Conservation (phyloP, 2,888 invertebrate genomes). For the Nomada lathburiana region DNA sequence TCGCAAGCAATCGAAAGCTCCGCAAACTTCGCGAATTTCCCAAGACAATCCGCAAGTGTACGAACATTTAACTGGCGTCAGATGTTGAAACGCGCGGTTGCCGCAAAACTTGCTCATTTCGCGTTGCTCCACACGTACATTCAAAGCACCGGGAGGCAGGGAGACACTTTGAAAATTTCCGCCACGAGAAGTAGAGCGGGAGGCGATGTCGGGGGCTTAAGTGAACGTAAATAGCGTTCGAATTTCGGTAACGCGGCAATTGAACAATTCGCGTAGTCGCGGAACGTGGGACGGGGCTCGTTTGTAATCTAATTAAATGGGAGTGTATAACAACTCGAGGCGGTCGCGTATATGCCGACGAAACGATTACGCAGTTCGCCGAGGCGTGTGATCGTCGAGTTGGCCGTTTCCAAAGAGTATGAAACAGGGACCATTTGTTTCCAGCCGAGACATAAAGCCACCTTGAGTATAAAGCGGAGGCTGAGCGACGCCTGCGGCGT, state of each 20-base stretch:
- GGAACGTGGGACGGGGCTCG: not conserved
- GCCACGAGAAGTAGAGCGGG: not conserved
- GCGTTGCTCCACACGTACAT: not conserved
- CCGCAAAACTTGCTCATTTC: slow-evolving; percentile 3
- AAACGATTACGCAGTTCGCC: slow-evolving; percentile 21
- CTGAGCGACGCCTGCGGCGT: slow-evolving; percentile 95
- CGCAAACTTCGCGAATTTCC: not conserved
- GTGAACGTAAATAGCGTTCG: slow-evolving; percentile 4
- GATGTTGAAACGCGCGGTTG: not conserved
- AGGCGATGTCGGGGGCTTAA: too few relatives aligned
- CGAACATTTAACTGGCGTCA: not conserved
- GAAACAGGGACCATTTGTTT: slow-evolving; percentile 54
- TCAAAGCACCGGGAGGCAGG: not conserved
- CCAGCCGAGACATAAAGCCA: slow-evolving; percentile 85
- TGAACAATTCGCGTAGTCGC: not conserved
- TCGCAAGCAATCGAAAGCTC: too few relatives aligned
- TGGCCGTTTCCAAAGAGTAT: slow-evolving; percentile 8
- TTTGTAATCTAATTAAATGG: not conserved
- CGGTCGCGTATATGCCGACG: not conserved
- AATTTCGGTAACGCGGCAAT: slow-evolving; percentile 24
- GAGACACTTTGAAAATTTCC: slow-evolving; percentile 7
- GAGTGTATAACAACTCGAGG: not conserved
- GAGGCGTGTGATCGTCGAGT: not conserved
- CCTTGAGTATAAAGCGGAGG: slow-evolving; percentile 92
- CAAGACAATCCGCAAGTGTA: not conserved